Evolutionary conservation across 2,888 invertebrate species (phyloP).

Genomic region (Drosophila falleni): DNA sequence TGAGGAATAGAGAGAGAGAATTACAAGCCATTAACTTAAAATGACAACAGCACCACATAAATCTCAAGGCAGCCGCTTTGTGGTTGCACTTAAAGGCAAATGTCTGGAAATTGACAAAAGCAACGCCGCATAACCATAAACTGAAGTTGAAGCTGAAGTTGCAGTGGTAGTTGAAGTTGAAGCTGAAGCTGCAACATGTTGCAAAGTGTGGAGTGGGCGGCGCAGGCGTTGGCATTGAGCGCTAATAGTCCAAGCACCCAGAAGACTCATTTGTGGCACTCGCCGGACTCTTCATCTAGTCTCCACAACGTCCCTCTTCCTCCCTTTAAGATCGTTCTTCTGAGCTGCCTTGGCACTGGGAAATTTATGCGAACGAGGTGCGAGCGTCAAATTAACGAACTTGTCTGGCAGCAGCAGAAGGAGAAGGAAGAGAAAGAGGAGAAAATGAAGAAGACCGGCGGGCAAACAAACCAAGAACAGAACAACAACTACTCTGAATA

Average conservation of each 20-base stretch:
- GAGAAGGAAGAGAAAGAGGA: neutral
- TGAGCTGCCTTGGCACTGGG: slow-evolving; percentile 37
- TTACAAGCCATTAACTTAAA: slow-evolving; percentile 83
- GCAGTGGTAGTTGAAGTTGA: slow-evolving; percentile 5
- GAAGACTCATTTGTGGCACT: slow-evolving; percentile 58
- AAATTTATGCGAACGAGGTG: slow-evolving; percentile 72
- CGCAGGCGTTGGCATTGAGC: slow-evolving; percentile 67
- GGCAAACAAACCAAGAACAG: slow-evolving; percentile 20
- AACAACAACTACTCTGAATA: neutral
- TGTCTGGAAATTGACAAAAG: slow-evolving; percentile 73
- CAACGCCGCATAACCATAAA: slow-evolving; percentile 55
- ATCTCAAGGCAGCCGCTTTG: slow-evolving; percentile 68
- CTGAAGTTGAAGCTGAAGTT: slow-evolving; percentile 13
- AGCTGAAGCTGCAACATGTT: slow-evolving; percentile 3
- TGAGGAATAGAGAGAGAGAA: slow-evolving; percentile 46
- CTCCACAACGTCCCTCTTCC: neutral
- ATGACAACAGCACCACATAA: slow-evolving; percentile 82
- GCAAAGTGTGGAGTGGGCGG: slow-evolving; percentile 46
- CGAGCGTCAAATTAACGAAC: slow-evolving; percentile 84
- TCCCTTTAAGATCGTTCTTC: neutral
- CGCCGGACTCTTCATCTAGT: slow-evolving; percentile 8
- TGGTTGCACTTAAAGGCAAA: slow-evolving; percentile 67
- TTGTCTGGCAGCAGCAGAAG: slow-evolving; percentile 62
- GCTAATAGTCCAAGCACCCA: slow-evolving; percentile 66
- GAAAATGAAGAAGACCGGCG: slow-evolving; percentile 34